These are phyloP conservation scores for Gadopsis marmoratus DNA, from an alignment of 2,797 vertebrate species.

Conservation along the genomic window DNA sequence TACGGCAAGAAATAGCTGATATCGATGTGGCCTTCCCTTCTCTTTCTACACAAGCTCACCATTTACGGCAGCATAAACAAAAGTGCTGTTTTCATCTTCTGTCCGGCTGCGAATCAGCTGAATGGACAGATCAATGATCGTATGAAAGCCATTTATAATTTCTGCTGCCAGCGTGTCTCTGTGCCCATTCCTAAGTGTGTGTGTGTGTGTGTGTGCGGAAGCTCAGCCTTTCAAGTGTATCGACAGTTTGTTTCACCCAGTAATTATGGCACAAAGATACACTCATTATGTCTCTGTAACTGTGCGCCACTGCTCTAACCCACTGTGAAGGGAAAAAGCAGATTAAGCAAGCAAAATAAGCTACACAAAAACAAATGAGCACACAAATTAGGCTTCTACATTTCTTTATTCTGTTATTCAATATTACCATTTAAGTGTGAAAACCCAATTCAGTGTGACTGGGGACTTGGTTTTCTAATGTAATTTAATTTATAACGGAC, in stretches of 20 bases:
- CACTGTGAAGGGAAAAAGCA: conserved; percentile 53
- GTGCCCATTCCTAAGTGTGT: neutral
- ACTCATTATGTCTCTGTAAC: conserved; percentile 62
- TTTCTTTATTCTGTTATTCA: conserved; percentile 58
- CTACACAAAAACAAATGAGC: conserved; percentile 55
- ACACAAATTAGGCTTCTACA: conserved; percentile 50
- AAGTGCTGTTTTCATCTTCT: conserved; percentile 62
- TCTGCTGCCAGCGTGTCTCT: conserved; percentile 16
- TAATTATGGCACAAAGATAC: conserved; percentile 68
- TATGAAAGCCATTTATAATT: conserved; percentile 52
- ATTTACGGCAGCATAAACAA: conserved; percentile 60
- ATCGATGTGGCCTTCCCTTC: conserved; percentile 23
- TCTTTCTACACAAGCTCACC: conserved; percentile 26
- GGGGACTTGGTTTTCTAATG: conserved; percentile 44
- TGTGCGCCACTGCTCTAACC: conserved; percentile 40
- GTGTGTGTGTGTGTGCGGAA: neutral
- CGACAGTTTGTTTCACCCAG: conserved; percentile 55
- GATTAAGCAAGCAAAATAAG: conserved; percentile 56
- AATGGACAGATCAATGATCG: conserved; percentile 65
- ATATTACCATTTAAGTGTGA: conserved; percentile 58
- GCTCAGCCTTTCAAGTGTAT: conserved; percentile 56
- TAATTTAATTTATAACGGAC: conserved; percentile 49
- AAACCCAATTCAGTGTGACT: conserved; percentile 38
- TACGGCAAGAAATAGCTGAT: conserved; percentile 46
- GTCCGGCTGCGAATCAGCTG: conserved; percentile 50